Base-by-base conservation (phyloP, 2,888 invertebrate species). In the Erebia epiphron region DNA sequence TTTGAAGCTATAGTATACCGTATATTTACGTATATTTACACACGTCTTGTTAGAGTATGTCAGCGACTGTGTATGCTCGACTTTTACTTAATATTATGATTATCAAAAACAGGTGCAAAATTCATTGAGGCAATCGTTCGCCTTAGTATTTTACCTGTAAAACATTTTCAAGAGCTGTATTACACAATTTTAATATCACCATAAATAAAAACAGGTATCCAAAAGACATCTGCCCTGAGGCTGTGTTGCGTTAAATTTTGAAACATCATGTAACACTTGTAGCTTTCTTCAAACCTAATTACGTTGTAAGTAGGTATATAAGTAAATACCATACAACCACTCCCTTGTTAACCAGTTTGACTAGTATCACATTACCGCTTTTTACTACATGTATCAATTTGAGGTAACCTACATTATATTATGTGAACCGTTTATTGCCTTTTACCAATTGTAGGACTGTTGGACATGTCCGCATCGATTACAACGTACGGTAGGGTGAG, bases 281-380 rank as follows among this genome's bases (percentile, higher is more conserved):
- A 41, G 69, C 73, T 75, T 75, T 73, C 73, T 75, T 71, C 64
- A 61, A 58, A 68, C 63, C 66, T 71, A 70, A 75, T 76, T 73
- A 73, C 65, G 64, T 64, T 49, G 43, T 46, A 49, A 54, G 70
- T 66, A 58, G 67, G 67, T 71, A 71, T 73, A 69, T 65, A 71
- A 26, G 70, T 72, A 72, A 76, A 71, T 69, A 73, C 73, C 69
- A 52, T 58, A 26, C 58, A 52, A 63, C 61, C 72, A 63, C 74
- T 69, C 74, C 74, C 68, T 35, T 35, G 35, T 35, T 35, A 35
- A 63, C 73, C 57, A 57, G 69, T 65, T 63, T 50, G 35, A 54
- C 69, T 69, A 61, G 72, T 58, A 50, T 58, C 57, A 46, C 64
- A 46, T 13, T 71, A 66, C 63, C 10, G 46, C 56, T 66, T 35